Conservation (phyloP, 2,113 vertebrate genomes). For the Oplegnathus fasciatus region DNA sequence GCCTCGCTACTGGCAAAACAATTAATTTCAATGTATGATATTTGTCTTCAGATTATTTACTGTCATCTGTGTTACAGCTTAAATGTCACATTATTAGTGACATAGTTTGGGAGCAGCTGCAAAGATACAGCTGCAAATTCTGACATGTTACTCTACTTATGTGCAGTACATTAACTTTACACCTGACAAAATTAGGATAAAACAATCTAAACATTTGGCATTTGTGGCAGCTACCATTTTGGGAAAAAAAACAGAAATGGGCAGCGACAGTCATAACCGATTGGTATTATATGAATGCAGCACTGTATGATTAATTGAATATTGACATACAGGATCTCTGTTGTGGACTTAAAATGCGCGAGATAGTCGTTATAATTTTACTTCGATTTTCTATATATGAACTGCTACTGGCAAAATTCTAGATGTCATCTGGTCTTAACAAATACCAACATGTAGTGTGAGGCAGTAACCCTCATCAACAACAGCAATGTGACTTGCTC, state of each 20-base stretch:
- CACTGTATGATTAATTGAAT: conserved; percentile 37
- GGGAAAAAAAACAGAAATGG: neutral
- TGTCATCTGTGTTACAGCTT: conserved; percentile 35
- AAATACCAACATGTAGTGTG: conserved; percentile 21
- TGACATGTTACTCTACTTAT: neutral
- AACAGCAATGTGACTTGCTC: neutral
- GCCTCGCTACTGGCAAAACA: conserved; percentile 61
- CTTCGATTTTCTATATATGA: neutral
- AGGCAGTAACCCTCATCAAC: neutral
- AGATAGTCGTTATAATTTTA: conserved; percentile 6
- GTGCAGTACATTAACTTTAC: neutral
- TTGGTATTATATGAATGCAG: conserved; percentile 3
- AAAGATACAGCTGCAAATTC: neutral
- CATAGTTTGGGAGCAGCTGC: neutral
- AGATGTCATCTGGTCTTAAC: neutral
- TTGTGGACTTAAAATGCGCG: conserved; percentile 33
- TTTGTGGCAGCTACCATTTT: neutral
- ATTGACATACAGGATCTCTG: conserved; percentile 39
- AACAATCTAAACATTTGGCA: conserved; percentile 1
- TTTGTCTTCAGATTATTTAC: conserved; percentile 53
- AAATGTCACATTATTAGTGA: conserved; percentile 23
- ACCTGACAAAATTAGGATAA: neutral
- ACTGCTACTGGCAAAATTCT: neutral
- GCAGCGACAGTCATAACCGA: neutral
- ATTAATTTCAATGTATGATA: conserved; percentile 39